Conservation (phyloP, 2,113 vertebrate genomes). For the Rhizomys pruinosus region DNA sequence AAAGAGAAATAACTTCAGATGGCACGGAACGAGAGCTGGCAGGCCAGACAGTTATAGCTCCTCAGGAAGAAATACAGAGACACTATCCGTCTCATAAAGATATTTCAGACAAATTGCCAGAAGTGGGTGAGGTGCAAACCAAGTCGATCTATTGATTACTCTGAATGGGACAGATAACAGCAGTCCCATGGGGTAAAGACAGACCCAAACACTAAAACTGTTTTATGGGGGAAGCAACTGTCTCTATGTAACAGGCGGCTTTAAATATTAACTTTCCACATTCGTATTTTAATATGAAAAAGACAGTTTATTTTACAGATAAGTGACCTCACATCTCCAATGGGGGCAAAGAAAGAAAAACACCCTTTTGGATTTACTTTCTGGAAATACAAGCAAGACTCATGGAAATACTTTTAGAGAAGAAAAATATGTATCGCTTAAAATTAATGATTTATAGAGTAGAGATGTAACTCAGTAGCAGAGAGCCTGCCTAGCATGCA, state of each 20-base stretch:
- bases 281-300: constrained; percentile 73
- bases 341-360: constrained; percentile 26
- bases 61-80: constrained; percentile 54
- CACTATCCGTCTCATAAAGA: constrained; percentile 46
- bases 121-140: constrained; percentile 29
- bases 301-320: constrained; percentile 62
- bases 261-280: constrained; percentile 76
- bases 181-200: not conserved
- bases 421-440: constrained; percentile 11
- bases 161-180: not conserved
- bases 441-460: constrained; percentile 28
- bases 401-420: constrained; percentile 14
- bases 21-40: constrained; percentile 49
- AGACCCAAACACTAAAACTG: constrained; percentile 53
- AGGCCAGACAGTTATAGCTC: constrained; percentile 41
- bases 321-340: constrained; percentile 72
- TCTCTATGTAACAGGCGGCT: constrained; percentile 17
- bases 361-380: constrained; percentile 60
- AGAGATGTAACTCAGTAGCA: not conserved
- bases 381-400: constrained; percentile 3
- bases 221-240: constrained; percentile 65
- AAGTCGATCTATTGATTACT: constrained; percentile 32
- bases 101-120: constrained; percentile 61
- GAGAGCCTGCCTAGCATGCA: not conserved
- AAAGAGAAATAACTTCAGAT: constrained; percentile 57